These are phyloP conservation scores for Thysanoteuthis rhombus DNA, from an alignment of 2,888 invertebrate species.

Conservation along the genomic window DNA sequence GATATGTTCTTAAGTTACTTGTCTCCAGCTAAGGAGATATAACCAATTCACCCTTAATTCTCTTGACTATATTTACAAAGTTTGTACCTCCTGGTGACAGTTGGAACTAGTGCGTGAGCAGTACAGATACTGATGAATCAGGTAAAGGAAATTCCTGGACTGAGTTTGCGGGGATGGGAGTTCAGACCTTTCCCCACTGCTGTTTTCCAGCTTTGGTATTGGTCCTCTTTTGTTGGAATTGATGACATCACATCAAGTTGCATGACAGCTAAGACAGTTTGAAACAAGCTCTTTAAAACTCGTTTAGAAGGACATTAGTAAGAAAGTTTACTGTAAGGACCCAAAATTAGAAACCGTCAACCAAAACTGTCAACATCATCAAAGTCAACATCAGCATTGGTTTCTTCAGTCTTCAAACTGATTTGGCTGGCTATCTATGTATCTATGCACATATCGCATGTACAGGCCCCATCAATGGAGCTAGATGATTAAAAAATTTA, in stretches of 20 bases:
- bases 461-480: no score
- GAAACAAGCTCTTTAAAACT: background rate
- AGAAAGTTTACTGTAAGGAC: background rate
- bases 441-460: no score
- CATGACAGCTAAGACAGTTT: background rate
- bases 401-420: no score
- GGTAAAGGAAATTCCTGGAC: background rate
- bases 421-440: no score
- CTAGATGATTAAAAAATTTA: no score
- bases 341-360: no score
- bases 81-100: background rate
- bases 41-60: background rate
- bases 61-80: background rate
- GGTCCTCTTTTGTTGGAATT: background rate
- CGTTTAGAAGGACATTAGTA: background rate
- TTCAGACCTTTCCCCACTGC: background rate
- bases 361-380: no score
- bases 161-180: background rate
- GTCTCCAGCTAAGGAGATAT: background rate
- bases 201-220: background rate
- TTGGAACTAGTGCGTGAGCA: background rate
- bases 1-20: background rate
- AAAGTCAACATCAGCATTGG: no score
- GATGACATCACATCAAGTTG: background rate
- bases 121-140: background rate